Evolutionary conservation across 2,888 invertebrate genomes (phyloP).

Genomic region (Drosophila cyrtoloma): DNA sequence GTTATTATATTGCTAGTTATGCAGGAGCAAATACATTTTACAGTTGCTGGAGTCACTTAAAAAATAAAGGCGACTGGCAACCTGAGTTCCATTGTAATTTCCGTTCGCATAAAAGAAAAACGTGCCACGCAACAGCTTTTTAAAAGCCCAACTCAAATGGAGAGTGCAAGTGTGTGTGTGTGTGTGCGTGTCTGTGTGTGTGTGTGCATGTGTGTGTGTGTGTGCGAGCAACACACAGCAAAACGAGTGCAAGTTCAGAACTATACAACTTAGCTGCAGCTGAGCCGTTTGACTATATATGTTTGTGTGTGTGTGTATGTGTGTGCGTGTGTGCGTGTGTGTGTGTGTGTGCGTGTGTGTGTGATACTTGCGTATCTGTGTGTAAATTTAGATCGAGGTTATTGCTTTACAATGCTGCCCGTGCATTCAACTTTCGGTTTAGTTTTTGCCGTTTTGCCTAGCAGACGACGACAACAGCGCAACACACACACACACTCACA

Average conservation of each 20-base stretch:
- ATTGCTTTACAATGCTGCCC: constrained; percentile 85
- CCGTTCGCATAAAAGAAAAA: constrained; percentile 49
- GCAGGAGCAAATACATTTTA: neutral
- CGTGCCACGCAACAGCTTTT: constrained; percentile 57
- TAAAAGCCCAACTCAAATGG: constrained; percentile 32
- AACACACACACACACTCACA: constrained; percentile 1
- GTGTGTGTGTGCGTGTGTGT: constrained; percentile 30
- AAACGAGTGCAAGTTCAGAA: constrained; percentile 76
- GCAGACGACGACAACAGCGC: constrained; percentile 29
- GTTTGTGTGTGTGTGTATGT: constrained; percentile 22
- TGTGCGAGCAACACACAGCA: constrained; percentile 39
- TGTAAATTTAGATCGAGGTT: constrained; percentile 85
- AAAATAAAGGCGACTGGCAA: neutral
- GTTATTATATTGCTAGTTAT: neutral
- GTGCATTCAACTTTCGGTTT: constrained; percentile 80
- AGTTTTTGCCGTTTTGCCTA: constrained; percentile 49
- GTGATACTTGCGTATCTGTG: constrained; percentile 61
- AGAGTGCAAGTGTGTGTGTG: constrained; percentile 22
- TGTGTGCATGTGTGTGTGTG: constrained; percentile 21
- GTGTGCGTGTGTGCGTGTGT: constrained; percentile 17
- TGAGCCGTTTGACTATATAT: constrained; percentile 14
- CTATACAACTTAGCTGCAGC: constrained; percentile 44
- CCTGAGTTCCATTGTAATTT: constrained; percentile 40
- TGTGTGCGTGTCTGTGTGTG: constrained; percentile 8
- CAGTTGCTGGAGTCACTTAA: neutral